Evolutionary conservation across 2,113 vertebrate species (phyloP).

Genomic region (Lucifuga dentata): DNA sequence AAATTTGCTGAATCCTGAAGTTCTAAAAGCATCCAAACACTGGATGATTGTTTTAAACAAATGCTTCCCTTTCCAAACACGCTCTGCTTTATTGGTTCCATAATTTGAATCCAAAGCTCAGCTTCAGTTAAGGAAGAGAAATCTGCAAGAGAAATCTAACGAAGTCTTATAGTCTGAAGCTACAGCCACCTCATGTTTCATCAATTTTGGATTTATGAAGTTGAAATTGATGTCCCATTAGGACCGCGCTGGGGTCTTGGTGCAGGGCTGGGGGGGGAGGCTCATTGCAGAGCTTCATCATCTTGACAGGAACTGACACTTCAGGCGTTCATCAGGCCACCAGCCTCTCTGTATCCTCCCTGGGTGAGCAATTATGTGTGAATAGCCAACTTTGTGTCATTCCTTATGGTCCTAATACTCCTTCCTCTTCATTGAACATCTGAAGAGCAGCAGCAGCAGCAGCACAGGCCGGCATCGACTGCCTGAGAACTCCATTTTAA

Average conservation of each 20-base stretch:
- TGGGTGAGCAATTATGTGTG: constrained; percentile 83
- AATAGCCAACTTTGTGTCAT: constrained; percentile 77
- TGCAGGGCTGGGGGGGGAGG: constrained; percentile 46
- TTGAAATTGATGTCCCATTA: constrained; percentile 73
- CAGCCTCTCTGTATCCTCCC: constrained; percentile 76
- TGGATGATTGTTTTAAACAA: constrained; percentile 46
- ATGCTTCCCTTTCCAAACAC: constrained; percentile 38
- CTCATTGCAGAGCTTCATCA: constrained; percentile 78
- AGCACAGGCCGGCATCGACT: constrained; percentile 50
- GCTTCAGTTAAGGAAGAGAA: constrained; percentile 41
- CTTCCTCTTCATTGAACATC: constrained; percentile 71
- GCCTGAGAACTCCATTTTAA: constrained; percentile 72
- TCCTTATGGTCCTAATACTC: constrained; percentile 75
- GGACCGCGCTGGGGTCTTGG: constrained; percentile 57
- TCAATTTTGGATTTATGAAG: constrained; percentile 75
- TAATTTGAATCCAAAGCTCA: constrained; percentile 57
- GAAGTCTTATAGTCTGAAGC: constrained; percentile 52
- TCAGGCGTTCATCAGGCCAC: constrained; percentile 69
- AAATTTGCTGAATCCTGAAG: background rate
- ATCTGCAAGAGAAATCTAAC: constrained; percentile 56
- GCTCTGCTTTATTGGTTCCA: constrained; percentile 45
- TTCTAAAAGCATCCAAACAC: constrained; percentile 29
- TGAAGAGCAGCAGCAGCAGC: constrained; percentile 55
- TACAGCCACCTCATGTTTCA: constrained; percentile 70
- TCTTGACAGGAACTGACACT: constrained; percentile 81